Evolutionary conservation across 2,888 invertebrate species (phyloP).

Genomic region (Drosophila koepferae): DNA sequence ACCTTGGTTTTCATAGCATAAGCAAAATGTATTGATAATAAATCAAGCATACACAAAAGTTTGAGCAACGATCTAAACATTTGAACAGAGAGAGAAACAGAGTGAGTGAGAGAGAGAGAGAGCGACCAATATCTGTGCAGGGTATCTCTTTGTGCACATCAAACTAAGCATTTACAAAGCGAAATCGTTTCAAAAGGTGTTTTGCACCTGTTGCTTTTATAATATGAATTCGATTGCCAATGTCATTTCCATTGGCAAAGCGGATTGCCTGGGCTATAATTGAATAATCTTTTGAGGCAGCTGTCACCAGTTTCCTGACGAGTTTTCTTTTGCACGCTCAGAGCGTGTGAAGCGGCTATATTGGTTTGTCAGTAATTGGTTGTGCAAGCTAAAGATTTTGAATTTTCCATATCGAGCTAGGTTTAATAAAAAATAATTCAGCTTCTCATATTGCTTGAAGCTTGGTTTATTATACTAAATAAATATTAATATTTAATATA

Average conservation of each 20-base stretch:
- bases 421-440: no score
- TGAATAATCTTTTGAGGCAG: constrained; percentile 64
- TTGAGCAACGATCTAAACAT: background rate
- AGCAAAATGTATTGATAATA: background rate
- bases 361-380: background rate
- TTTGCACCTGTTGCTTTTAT: constrained; percentile 49
- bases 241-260: constrained; percentile 12
- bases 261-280: constrained; percentile 45
- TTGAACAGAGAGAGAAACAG: background rate
- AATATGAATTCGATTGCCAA: constrained; percentile 49
- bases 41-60: background rate
- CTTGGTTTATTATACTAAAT: no score
- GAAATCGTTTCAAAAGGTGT: constrained; percentile 9
- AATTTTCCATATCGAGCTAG: no score
- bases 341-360: background rate
- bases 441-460: no score
- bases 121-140: background rate
- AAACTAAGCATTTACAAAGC: background rate
- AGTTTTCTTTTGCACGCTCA: constrained; percentile 16
- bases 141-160: background rate
- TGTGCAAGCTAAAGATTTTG: no score
- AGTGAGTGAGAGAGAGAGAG: background rate
- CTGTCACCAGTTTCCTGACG: constrained; percentile 55
- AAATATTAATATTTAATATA: no score
- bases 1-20: background rate